A percentile compares a stretch with the other conserved stretches of the same genome.
Conservation (phyloP, 2,888 invertebrate species). For the Plagiodera versicolora region DNA sequence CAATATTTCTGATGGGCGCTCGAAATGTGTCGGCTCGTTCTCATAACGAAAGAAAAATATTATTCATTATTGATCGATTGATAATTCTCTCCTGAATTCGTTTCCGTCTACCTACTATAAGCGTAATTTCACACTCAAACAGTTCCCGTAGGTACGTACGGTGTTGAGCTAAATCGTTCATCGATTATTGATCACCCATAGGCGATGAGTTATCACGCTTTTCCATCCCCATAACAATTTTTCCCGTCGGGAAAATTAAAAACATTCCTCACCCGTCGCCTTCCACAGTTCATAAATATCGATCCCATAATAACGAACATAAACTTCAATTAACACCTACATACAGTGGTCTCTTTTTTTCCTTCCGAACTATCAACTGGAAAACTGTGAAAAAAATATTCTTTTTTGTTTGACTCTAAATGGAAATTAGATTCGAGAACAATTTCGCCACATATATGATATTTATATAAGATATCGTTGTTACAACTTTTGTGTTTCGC, state of each 20-base stretch:
- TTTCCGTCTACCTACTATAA: not conserved
- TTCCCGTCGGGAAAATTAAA: not conserved
- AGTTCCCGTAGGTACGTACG: not conserved
- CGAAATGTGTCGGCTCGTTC: too few relatives aligned
- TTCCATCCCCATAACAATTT: not conserved
- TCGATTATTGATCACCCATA: not conserved
- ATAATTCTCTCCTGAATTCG: not conserved
- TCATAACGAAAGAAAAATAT: too few relatives aligned
- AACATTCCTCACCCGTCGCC: not conserved
- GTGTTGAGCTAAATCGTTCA: not conserved
- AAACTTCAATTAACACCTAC: not conserved
- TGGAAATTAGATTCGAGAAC: not conserved
- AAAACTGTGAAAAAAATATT: too few relatives aligned
- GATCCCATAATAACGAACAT: not conserved
- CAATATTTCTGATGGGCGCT: not conserved
- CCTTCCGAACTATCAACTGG: too few relatives aligned
- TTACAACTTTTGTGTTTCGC: not conserved
- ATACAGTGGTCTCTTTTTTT: not conserved
- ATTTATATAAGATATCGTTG: not conserved
- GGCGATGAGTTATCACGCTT: not conserved
- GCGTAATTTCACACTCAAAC: not conserved
- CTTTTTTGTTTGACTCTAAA: not conserved
- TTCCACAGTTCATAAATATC: not conserved
- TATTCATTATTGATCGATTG: too few relatives aligned
- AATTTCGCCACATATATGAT: not conserved